phyloP scores from a whole-genome alignment of 2,113 vertebrate species.

The Thamnaconus septentrionalis region DNA sequence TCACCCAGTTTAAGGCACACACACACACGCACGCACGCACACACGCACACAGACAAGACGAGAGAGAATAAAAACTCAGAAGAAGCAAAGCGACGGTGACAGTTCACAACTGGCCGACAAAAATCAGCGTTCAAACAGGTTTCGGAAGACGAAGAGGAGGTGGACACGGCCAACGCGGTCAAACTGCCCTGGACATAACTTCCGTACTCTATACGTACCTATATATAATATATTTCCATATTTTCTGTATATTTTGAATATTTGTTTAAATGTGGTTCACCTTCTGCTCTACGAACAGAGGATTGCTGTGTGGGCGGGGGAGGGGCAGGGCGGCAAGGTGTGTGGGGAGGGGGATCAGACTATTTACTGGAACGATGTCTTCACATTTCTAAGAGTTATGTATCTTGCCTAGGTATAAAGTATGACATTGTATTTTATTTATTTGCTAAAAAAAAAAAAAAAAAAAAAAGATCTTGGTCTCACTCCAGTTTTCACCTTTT shows the following conservation, averaged over 20 bases:
- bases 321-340: not conserved
- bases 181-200: constrained; percentile 81
- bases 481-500: constrained; percentile 65
- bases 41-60: too few species aligned
- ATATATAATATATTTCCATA: constrained; percentile 73
- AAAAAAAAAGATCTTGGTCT: constrained; percentile 47
- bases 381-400: constrained; percentile 69
- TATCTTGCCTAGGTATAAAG: constrained; percentile 62
- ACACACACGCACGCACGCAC: too few species aligned
- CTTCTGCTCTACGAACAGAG: constrained; percentile 52
- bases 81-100: constrained; percentile 23
- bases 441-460: constrained; percentile 34
- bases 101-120: constrained; percentile 42
- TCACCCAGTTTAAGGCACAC: constrained; percentile 29
- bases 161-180: constrained; percentile 69
- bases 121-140: constrained; percentile 23
- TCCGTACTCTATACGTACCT: constrained; percentile 70
- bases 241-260: constrained; percentile 80
- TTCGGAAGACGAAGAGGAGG: constrained; percentile 43
- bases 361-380: constrained; percentile 67
- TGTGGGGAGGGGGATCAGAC: constrained; percentile 21
- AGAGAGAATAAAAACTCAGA: constrained; percentile 1
- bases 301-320: constrained; percentile 38
- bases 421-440: constrained; percentile 71
- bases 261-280: constrained; percentile 76